Percentiles rank a stretch among this genome's conserved stretches.
Conservation (phyloP, 2,113 vertebrate genomes). For the Porphyrio hochstetteri region DNA sequence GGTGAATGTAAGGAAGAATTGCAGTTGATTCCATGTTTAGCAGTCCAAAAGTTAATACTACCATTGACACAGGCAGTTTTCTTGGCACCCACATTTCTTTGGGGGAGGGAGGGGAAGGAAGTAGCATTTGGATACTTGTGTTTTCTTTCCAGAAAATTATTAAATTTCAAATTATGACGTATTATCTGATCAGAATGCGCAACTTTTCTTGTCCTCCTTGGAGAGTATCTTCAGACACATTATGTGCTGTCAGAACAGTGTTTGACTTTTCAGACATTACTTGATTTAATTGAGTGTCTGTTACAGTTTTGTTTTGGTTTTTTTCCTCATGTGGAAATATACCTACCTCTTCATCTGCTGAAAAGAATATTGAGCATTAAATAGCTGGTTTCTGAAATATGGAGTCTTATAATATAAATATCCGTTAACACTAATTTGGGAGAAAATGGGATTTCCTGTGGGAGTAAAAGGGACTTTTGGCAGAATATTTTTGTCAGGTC, state of each 20-base stretch:
- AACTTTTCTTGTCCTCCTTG: conserved; percentile 61
- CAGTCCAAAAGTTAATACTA: conserved; percentile 62
- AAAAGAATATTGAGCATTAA: conserved; percentile 76
- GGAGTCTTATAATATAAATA: conserved; percentile 70
- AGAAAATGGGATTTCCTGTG: neutral
- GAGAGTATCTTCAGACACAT: conserved; percentile 46
- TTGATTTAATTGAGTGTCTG: conserved; percentile 72
- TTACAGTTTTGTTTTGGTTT: conserved; percentile 21
- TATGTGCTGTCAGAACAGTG: conserved; percentile 62
- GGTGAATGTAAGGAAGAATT: conserved; percentile 75
- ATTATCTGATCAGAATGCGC: conserved; percentile 65
- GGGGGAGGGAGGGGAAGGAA: conserved; percentile 44
- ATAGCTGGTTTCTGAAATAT: conserved; percentile 76
- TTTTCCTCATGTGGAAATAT: conserved; percentile 74
- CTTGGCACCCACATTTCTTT: conserved; percentile 68
- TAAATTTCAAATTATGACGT: conserved; percentile 65
- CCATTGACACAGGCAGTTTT: conserved; percentile 59
- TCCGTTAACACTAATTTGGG: conserved; percentile 5
- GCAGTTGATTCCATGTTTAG: conserved; percentile 64
- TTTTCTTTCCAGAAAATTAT: conserved; percentile 66
- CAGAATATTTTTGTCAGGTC: neutral
- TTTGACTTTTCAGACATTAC: conserved; percentile 71
- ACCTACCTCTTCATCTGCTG: conserved; percentile 82
- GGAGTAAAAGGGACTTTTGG: conserved; percentile 13
- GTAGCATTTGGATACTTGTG: conserved; percentile 63